Base-by-base conservation (phyloP, 2,113 vertebrate species). In the Ellobius talpinus region DNA sequence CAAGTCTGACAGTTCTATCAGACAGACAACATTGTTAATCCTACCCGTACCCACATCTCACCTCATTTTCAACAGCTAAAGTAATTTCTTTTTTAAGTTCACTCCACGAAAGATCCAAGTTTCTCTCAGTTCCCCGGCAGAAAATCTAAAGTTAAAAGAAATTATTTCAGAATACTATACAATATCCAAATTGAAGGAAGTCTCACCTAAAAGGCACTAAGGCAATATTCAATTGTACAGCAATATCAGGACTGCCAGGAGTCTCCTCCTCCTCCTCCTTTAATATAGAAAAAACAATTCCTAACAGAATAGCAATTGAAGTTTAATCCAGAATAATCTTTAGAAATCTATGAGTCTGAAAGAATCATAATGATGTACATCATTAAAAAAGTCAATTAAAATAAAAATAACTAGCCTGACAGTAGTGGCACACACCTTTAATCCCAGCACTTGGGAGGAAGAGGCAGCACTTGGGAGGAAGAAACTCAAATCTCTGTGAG, bases 1-100 rank as follows among this genome's bases (percentile, higher is more conserved):
- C 4, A 77, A 76, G 68, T 9, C 14, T 31, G 61, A 70, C n/a
- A 72, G 24, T 42, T 88, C 39, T 45, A 82, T 19, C 12, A 42
- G 55, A 58, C 52, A 58, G 52, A 42, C 55, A 58, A 29, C 3
- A 39, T 58, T 24, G 36, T 31, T 29, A 86, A 31, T 66, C 8
- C 39, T 1, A 17, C 63, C 77, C 3, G 24, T 81, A 94, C 12
- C 29, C 29, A 90, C 72, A 91, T 1, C 98, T 98, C 89, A 99
- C 99, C 99, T 99, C 99, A 0, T 82, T 99, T 98, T 99, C 99
- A 92, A 99, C 99, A 0, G 99, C 99, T 36, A 99, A 93, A 0
- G 99, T 99, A 93, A 99, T 99, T 98, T 99, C 99, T 94, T 99
- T 99, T 98, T 98, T 99, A 97, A 99, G 98, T 42, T 98, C 98